phyloP scores from a whole-genome alignment of 92 coral and sea anemone genomes.

The Plumapathes pennacea region DNA sequence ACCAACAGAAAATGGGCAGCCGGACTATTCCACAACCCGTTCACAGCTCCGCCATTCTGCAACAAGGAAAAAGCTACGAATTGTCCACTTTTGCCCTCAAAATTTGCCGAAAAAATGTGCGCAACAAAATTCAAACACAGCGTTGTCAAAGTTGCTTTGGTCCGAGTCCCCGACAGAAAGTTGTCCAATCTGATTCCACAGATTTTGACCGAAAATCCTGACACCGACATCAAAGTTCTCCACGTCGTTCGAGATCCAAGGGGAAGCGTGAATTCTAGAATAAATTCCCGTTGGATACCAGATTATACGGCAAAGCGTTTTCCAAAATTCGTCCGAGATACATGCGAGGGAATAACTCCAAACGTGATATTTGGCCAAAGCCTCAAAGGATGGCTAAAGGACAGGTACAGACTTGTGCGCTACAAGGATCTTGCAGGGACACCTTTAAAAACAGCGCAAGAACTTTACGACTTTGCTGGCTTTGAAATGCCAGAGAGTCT shows the following conservation, averaged over 20 bases:
- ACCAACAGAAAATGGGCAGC: constrained; percentile 22
- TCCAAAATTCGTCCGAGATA: not conserved
- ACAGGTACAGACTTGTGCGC: constrained; percentile 18
- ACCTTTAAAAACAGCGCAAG: constrained; percentile 32
- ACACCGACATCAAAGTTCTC: constrained; percentile 28
- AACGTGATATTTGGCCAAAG: constrained; percentile 35
- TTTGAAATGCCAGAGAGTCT: constrained; percentile 41
- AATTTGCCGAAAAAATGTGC: constrained; percentile 20
- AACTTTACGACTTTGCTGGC: constrained; percentile 52
- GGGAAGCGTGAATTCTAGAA: constrained; percentile 49
- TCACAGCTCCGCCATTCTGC: constrained; percentile 31
- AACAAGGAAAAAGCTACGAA: not conserved
- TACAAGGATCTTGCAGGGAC: constrained; percentile 38
- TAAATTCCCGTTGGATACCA: constrained; percentile 17
- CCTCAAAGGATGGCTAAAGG: constrained; percentile 6
- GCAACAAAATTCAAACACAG: constrained; percentile 25
- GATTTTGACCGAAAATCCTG: constrained; percentile 27
- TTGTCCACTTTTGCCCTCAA: constrained; percentile 3
- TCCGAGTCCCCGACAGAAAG: constrained; percentile 41
- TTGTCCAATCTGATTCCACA: constrained; percentile 37
- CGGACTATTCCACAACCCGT: constrained; percentile 19
- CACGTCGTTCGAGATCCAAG: constrained; percentile 61
- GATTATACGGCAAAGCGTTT: constrained; percentile 13
- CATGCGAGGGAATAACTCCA: constrained; percentile 36
- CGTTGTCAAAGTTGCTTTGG: constrained; percentile 33